These are phyloP conservation scores for Lydus trimaculatus DNA, from an alignment of 2,888 invertebrate genomes.

Conservation along the genomic window DNA sequence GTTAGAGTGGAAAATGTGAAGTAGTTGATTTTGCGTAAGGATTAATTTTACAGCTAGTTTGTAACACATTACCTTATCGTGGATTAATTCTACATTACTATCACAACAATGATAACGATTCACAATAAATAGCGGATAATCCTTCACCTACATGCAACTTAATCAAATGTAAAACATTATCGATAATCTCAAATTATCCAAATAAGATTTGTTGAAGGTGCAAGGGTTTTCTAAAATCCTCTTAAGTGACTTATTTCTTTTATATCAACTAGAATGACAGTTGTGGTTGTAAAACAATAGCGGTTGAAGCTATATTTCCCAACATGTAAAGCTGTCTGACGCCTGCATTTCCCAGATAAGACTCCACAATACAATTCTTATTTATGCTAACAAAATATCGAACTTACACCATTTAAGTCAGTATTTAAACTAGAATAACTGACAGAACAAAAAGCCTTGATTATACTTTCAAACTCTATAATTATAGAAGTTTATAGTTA, in stretches of 20 bases:
- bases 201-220: too few species aligned
- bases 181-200: too few species aligned
- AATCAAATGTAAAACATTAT: neutral
- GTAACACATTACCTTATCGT: neutral
- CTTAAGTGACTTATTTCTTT: constrained; percentile 18
- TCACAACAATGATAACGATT: constrained; percentile 7
- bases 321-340: constrained; percentile 8
- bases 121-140: neutral
- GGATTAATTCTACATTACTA: constrained; percentile 5
- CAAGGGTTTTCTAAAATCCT: constrained; percentile 21
- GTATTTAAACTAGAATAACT: neutral
- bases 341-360: constrained; percentile 29
- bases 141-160: neutral
- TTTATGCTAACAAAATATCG: constrained; percentile 4
- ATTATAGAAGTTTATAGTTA: neutral
- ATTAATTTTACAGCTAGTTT: neutral
- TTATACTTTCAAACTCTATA: neutral
- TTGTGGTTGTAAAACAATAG: constrained; percentile 18
- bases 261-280: neutral
- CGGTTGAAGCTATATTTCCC: constrained; percentile 13
- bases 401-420: constrained; percentile 9
- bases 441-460: neutral
- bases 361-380: constrained; percentile 9
- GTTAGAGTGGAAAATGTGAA: neutral
- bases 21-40: neutral